Base-by-base conservation (phyloP, 2,797 vertebrate species). In the Falco columbarius region DNA sequence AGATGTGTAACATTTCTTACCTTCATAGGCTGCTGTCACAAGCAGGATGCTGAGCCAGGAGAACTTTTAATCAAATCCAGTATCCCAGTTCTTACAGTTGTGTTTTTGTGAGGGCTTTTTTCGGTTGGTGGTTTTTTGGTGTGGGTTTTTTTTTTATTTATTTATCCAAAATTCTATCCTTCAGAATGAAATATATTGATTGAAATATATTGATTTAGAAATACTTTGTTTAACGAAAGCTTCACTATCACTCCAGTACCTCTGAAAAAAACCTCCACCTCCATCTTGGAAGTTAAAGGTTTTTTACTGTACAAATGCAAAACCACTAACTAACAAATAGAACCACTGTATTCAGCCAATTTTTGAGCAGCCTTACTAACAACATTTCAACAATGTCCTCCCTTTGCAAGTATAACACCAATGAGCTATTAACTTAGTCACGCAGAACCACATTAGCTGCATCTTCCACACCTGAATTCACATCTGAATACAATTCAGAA, bases 401-500 rank as follows among this genome's bases (percentile, higher is more conserved):
- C 27, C 27, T 86, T 36, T 54, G 12, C 19, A 62, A 47, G 42
- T 14, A 5, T 4, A 70, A 30, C 29, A n/a, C 10, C 23, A 32
- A 42, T 7, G 34, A 89, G 17, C 17, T 55, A 24, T 46, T 70
- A 29, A 22, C 14, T 65, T 22, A 70, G 14, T 32, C 51, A 62
- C 47, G 42, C 9, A 52, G 30, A 55, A 38, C 13, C 38, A 23
- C 3, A 4, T 27, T 18, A 63, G n/a, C n/a, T 36, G 11, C 3
- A 49, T 21, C 4, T 47, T n/a, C 72, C 26, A 20, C 47, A 81
- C 29, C 21, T 65, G 61, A 72, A 75, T 46, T 58, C 77, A 27
- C 46, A 87, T 24, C 19, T 85, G 63, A 93, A 75, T 72, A 27
- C 80, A 65, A 17, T 38, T 88, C 63, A 88, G n/a, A 91, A 22